Conservation (phyloP, 2,797 vertebrate genomes). For the Serranus cabrilla region DNA sequence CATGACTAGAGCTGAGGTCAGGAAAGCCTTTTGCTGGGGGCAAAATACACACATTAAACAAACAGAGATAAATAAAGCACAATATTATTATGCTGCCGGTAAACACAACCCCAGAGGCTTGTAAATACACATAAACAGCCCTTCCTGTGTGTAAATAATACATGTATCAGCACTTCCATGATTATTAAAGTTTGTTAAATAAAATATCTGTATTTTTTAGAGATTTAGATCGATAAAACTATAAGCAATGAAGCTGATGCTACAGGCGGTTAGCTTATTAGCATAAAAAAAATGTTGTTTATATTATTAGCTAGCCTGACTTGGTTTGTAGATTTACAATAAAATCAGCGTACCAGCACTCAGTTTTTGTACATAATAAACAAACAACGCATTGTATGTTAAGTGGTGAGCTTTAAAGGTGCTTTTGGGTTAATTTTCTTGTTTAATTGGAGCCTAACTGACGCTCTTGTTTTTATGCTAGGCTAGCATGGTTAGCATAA, state of each 20-base stretch:
- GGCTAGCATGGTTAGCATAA: neutral
- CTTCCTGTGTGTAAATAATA: too few relatives aligned
- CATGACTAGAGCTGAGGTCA: slow-evolving; percentile 76
- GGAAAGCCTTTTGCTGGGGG: slow-evolving; percentile 74
- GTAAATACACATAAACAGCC: slow-evolving; percentile 21
- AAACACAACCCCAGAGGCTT: slow-evolving; percentile 14
- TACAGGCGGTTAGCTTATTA: neutral
- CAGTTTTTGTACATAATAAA: neutral
- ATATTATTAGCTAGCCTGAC: neutral
- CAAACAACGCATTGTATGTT: neutral
- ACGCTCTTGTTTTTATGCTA: neutral
- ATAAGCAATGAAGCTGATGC: too few relatives aligned
- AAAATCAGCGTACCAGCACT: neutral
- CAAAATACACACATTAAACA: slow-evolving; percentile 3
- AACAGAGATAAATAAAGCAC: slow-evolving; percentile 20
- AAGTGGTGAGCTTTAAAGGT: neutral
- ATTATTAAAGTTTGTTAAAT: too few relatives aligned
- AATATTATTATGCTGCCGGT: neutral
- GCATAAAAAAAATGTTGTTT: neutral
- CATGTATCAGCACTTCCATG: too few relatives aligned
- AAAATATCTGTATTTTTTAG: too few relatives aligned
- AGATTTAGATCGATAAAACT: too few relatives aligned
- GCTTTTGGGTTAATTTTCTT: too few relatives aligned
- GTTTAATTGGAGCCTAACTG: too few relatives aligned
- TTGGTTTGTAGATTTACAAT: too few relatives aligned